Evolutionary conservation across 2,113 vertebrate genomes (phyloP), one percentile per base, ranked within the genome.

Genomic region (Sebastes schlegelii): DNA sequence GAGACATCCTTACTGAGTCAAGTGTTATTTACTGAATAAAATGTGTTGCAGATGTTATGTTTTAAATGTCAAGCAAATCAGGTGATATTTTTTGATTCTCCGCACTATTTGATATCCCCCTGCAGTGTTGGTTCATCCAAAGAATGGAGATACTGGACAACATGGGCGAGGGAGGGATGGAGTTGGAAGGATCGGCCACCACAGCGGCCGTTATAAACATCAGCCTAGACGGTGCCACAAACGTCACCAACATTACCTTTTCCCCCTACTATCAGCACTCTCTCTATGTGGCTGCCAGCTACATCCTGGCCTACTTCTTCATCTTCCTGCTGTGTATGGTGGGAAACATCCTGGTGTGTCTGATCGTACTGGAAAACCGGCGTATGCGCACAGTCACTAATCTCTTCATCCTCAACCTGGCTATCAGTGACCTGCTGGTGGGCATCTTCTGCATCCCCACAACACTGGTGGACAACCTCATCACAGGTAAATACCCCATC

Each of bases 391-490:
- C 95, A 0, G 95, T 97, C 75, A 97, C 95, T 79, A 97, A 97
- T 90, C 90, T 96, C 57, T 96, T 96, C 83, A 96, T 97, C 85
- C 90, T 97, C 55, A 97, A 97, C 83, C 90, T 96, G 89, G 96
- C 96, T 0, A 84, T 97, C 77, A 96, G 96, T 51, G 96, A 97
- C 88, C 91, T 97, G 4, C 92, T 97, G 69, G 96, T 97, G 86
- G 96, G 96, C 9, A 95, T 97, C 74, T 97, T 97, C 89, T 97
- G 96, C 70, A 94, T 97, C 82, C 96, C 96, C 4, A 96, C 95
- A 11, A 97, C 96, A 0, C 91, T 97, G 63, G 92, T 96, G 84
- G 96, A 97, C 90, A 96, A 96, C 83, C 95, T 97, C 49, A 95
- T 96, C 63, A 96, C 96, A 93, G 96, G 96, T 96, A 80, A 43